phyloP scores from a whole-genome alignment of 2,797 vertebrate species.

The Cetoscarus ocellatus region DNA sequence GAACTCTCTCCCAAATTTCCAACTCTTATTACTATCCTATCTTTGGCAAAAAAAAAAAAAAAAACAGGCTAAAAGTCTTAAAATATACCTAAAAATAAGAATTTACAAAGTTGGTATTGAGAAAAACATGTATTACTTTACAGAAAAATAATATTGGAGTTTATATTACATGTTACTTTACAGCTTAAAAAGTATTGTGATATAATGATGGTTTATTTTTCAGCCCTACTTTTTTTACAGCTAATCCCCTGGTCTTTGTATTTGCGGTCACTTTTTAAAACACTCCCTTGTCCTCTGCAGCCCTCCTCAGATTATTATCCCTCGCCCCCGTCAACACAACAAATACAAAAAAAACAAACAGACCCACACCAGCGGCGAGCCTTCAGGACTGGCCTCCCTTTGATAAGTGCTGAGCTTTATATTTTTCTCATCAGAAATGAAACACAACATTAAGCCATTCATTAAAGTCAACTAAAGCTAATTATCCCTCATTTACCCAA shows the following conservation, averaged over 20 bases:
- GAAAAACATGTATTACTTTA: too few relatives aligned
- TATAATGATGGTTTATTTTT: too few relatives aligned
- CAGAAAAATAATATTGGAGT: too few relatives aligned
- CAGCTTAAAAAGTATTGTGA: too few relatives aligned
- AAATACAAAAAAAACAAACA: conserved; percentile 69
- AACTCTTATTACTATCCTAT: too few relatives aligned
- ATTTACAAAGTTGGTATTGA: too few relatives aligned
- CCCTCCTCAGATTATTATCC: conserved; percentile 56
- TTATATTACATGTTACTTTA: too few relatives aligned
- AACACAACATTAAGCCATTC: conserved; percentile 86
- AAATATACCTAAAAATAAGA: too few relatives aligned
- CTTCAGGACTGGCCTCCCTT: conserved; percentile 65
- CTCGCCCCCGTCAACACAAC: conserved; percentile 43
- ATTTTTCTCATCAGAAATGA: conserved; percentile 83
- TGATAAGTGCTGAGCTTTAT: conserved; percentile 81
- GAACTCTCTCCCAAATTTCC: too few relatives aligned
- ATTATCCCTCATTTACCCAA: conserved; percentile 84
- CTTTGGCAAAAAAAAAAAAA: too few relatives aligned
- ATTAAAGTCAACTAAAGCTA: conserved; percentile 86
- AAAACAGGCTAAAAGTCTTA: too few relatives aligned
- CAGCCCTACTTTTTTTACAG: too few relatives aligned
- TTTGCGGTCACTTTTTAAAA: conserved; percentile 55
- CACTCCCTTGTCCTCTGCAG: conserved; percentile 49
- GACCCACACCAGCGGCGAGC: conserved; percentile 48
- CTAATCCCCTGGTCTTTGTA: conserved; percentile 57